These are phyloP conservation scores for Hemiscyllium ocellatum DNA, from an alignment of 2,113 vertebrate species.

Conservation along the genomic window DNA sequence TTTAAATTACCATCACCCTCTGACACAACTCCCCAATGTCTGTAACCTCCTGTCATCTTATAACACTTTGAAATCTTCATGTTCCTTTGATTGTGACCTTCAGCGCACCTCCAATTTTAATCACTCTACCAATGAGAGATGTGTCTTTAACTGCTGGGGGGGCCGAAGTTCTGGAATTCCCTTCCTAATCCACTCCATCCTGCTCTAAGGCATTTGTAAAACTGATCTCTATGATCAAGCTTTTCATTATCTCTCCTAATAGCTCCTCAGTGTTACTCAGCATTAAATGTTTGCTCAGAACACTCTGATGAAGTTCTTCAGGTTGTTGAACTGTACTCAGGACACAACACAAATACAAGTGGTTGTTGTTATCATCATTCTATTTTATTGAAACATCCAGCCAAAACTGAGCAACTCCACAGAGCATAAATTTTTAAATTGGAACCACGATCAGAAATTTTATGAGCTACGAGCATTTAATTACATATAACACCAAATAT, in stretches of 20 bases:
- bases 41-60: background rate
- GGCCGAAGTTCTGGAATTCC: background rate
- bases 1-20: background rate
- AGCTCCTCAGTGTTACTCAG: background rate
- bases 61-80: background rate
- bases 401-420: background rate
- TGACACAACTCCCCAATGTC: background rate
- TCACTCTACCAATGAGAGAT: too few species aligned
- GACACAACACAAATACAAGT: background rate
- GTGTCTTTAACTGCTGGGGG: background rate
- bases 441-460: background rate
- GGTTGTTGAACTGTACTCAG: background rate
- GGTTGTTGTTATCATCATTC: background rate
- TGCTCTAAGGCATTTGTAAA: background rate
- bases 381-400: background rate
- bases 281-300: background rate
- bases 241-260: background rate
- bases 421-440: background rate
- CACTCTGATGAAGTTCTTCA: background rate
- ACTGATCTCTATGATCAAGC: background rate
- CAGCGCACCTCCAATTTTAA: background rate
- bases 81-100: background rate
- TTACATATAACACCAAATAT: background rate
- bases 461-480: background rate
- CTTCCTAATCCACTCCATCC: background rate